A percentile compares a stretch with the other conserved stretches of the same genome.
phyloP scores from a whole-genome alignment of 2,113 vertebrate species.

The Chaenocephalus aceratus region DNA sequence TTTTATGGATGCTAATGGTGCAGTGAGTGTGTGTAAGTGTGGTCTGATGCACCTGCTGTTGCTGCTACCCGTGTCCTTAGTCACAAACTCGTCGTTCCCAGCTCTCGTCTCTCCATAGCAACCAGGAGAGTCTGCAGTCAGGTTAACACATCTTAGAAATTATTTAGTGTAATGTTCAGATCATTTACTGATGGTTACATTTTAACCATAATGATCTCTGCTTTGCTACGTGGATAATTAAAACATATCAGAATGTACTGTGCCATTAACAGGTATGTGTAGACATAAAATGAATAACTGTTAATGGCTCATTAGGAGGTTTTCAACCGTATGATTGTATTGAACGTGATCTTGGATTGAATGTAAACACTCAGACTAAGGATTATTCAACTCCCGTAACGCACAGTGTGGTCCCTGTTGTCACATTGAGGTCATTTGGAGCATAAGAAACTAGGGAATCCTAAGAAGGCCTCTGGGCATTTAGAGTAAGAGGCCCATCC shows the following conservation, averaged over 20 bases:
- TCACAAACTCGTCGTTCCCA: conserved; percentile 30
- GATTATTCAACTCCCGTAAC: neutral
- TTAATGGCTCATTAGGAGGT: neutral
- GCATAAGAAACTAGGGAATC: conserved; percentile 17
- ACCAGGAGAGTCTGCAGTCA: conserved; percentile 43
- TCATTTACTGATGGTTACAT: conserved; percentile 40
- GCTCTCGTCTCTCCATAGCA: conserved; percentile 57
- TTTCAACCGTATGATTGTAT: neutral
- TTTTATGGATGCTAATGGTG: conserved; percentile 75
- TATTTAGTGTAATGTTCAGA: conserved; percentile 21
- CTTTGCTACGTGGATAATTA: neutral
- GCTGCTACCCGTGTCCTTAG: conserved; percentile 36
- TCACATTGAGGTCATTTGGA: neutral
- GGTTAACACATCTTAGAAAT: conserved; percentile 60
- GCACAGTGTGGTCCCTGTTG: neutral
- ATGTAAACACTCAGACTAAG: neutral
- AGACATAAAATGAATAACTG: neutral
- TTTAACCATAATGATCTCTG: conserved; percentile 50
- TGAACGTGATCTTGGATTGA: neutral
- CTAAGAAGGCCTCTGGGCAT: conserved; percentile 8
- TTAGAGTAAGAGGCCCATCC: neutral
- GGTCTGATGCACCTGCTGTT: conserved; percentile 52
- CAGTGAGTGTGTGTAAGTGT: conserved; percentile 3
- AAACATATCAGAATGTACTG: neutral
- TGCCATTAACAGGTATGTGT: neutral